A percentile compares a stretch with the other conserved stretches of the same genome.
Evolutionary conservation across 2,113 vertebrate genomes (phyloP).

Genomic region (Triplophysa rosa): DNA sequence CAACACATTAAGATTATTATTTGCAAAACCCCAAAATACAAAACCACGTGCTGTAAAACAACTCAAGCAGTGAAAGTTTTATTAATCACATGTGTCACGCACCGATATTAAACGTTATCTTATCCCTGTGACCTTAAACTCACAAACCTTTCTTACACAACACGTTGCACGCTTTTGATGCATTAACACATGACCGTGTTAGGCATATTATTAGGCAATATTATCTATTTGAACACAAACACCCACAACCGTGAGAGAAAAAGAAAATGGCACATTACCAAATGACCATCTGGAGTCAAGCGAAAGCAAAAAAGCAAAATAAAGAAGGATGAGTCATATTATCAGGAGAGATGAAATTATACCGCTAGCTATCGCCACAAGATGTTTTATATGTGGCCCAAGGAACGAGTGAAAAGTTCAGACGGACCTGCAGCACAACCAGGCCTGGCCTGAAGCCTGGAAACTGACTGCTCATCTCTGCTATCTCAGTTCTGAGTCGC

Average conservation of each 20-base stretch:
- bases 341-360: conserved; percentile 14
- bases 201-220: conserved; percentile 1
- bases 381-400: neutral
- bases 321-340: conserved; percentile 25
- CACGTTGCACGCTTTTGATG: conserved; percentile 5
- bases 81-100: neutral
- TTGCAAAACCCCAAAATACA: neutral
- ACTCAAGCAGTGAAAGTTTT: neutral
- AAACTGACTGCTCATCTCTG: conserved; percentile 75
- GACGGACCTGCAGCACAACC: conserved; percentile 87
- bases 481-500: conserved; percentile 80
- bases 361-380: conserved; percentile 9
- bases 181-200: conserved; percentile 26
- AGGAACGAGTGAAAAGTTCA: neutral
- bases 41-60: neutral
- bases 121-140: conserved; percentile 13
- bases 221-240: conserved; percentile 20
- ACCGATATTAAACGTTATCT: neutral
- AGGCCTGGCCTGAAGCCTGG: conserved; percentile 86
- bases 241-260: conserved; percentile 5
- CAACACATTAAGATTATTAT: neutral
- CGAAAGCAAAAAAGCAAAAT: conserved; percentile 4
- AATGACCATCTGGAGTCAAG: conserved; percentile 41
- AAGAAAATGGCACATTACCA: conserved; percentile 39
- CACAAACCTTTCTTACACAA: conserved; percentile 6